Conservation (phyloP, 2,888 invertebrate species). For the Melipona beecheii region DNA sequence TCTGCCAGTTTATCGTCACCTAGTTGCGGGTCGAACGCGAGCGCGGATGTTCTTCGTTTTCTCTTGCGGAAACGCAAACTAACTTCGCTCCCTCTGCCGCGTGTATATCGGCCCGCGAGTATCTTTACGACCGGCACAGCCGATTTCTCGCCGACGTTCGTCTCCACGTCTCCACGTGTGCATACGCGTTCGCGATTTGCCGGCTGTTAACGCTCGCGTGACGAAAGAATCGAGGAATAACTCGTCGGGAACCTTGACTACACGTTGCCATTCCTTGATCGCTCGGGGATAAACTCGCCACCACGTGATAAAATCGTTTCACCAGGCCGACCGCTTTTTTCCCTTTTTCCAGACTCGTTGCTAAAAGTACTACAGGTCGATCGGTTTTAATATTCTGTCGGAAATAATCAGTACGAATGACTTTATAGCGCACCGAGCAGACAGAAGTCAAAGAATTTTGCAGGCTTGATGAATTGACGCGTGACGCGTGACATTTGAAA, state of each 20-base stretch:
- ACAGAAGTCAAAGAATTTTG: no score
- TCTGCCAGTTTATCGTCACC: slow-evolving; percentile 22
- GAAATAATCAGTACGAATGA: no score
- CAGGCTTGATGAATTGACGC: no score
- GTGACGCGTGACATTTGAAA: no score
- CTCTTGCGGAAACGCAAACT: background rate
- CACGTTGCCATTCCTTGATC: background rate
- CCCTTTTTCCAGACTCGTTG: no score
- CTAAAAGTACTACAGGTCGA: no score
- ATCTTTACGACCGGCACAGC: slow-evolving; percentile 26
- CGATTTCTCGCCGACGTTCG: slow-evolving; percentile 14
- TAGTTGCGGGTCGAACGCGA: background rate
- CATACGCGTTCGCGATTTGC: background rate
- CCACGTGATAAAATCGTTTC: no score
- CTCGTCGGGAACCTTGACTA: background rate
- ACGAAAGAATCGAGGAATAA: background rate
- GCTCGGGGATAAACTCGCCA: background rate
- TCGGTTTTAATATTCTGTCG: no score
- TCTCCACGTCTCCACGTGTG: background rate
- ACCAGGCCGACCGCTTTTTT: no score
- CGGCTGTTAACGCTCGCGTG: background rate
- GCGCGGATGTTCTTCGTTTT: background rate
- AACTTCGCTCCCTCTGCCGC: background rate
- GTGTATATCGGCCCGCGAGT: background rate
- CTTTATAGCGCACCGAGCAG: no score